Evolutionary conservation across 2,888 invertebrate genomes (phyloP).

Genomic region (Ophion ventricosus): DNA sequence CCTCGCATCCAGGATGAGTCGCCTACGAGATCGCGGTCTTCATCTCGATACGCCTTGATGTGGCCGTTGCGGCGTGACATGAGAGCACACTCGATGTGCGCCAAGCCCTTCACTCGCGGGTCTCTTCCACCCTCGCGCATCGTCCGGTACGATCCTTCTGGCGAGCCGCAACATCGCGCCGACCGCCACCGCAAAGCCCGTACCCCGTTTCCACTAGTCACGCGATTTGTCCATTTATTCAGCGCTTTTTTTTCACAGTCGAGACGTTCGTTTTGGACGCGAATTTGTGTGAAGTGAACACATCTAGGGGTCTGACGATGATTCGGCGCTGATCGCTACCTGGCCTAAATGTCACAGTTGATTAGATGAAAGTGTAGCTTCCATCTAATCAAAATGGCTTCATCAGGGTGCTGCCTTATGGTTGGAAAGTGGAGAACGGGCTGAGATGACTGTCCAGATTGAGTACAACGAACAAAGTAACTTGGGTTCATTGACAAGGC

Average conservation of each 20-base stretch:
- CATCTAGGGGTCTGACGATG: background rate
- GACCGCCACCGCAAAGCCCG: slow-evolving; percentile 33
- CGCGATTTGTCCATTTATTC: slow-evolving; percentile 34
- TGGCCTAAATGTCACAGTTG: no score
- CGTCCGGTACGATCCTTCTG: slow-evolving; percentile 21
- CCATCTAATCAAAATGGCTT: no score
- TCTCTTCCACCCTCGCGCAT: slow-evolving; percentile 18
- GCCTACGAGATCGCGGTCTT: slow-evolving; percentile 47
- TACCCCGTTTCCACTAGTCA: slow-evolving; percentile 40
- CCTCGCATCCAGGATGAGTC: slow-evolving; percentile 64
- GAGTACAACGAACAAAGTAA: no score
- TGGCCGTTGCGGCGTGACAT: slow-evolving; percentile 23
- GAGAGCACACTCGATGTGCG: slow-evolving; percentile 26
- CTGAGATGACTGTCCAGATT: no score
- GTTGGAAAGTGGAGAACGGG: no score
- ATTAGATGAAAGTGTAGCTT: no score
- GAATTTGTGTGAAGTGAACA: background rate
- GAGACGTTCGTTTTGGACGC: background rate
- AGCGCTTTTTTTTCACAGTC: slow-evolving; percentile 14
- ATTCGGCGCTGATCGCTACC: background rate
- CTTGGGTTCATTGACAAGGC: no score
- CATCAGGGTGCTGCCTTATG: no score
- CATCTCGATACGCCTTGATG: slow-evolving; percentile 50
- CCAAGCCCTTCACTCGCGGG: background rate
- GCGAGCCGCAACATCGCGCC: slow-evolving; percentile 35